Conservation (phyloP, 53 echinoderm and acorn worm genomes). For the Actinopyga echinites region DNA sequence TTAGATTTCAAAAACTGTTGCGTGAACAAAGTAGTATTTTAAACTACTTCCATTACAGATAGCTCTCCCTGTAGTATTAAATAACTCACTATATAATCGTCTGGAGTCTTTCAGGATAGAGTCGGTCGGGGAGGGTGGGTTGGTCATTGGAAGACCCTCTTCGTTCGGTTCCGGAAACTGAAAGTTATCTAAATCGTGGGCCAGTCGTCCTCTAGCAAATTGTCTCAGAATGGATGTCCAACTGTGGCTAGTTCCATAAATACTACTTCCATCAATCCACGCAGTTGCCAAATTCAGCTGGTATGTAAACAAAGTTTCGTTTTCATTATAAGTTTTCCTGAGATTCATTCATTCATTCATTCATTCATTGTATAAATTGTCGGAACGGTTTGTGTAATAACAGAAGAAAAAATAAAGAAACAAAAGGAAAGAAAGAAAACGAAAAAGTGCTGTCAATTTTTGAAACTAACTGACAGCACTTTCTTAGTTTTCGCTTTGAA, state of each 20-base stretch:
- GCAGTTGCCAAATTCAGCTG: slow-evolving; percentile 86
- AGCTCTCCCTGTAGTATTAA: background rate
- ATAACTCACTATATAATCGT: slow-evolving; percentile 78
- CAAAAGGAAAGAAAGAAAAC: too few relatives aligned
- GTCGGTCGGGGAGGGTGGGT: slow-evolving; percentile 58
- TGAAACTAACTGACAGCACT: too few relatives aligned
- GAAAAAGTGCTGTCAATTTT: too few relatives aligned
- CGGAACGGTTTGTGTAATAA: too few relatives aligned
- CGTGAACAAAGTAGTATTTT: too few relatives aligned
- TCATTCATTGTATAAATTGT: too few relatives aligned
- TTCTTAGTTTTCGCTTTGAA: background rate
- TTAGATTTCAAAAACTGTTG: too few relatives aligned
- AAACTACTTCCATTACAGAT: too few relatives aligned
- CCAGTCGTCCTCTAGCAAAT: slow-evolving; percentile 69
- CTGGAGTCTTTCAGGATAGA: slow-evolving; percentile 60
- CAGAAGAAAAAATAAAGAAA: too few relatives aligned
- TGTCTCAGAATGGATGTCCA: slow-evolving; percentile 73
- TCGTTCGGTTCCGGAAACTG: slow-evolving; percentile 68
- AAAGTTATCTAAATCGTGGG: slow-evolving; percentile 15
- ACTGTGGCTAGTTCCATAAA: slow-evolving; percentile 79
- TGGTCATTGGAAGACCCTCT: slow-evolving; percentile 84
- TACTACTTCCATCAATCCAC: slow-evolving; percentile 86
- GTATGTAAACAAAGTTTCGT: too few relatives aligned
- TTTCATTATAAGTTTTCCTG: too few relatives aligned
- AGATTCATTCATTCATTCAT: too few relatives aligned